Base-by-base conservation (phyloP, 2,797 vertebrate species). In the Mareca penelope region DNA sequence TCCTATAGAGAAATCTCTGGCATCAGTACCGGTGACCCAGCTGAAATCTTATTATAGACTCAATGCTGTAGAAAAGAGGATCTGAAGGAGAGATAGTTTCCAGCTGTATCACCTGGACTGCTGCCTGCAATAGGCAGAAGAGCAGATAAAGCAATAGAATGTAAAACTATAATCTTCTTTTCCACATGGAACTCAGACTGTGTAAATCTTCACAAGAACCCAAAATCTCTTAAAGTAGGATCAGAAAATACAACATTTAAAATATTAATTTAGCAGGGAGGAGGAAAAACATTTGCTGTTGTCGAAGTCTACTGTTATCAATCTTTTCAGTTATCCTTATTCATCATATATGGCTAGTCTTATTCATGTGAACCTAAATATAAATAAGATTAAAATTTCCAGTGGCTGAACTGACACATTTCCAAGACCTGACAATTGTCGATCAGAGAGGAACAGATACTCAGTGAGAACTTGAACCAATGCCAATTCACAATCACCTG, bases 311-410 rank as follows among this genome's bases (percentile, higher is more conserved):
- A 56, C 63, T 57, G 37, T 56, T 84, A 57, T 39, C 52, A 42
- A 33, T 56, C 79, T 73, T 89, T 80, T 84, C 46, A 65, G 53
- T 75, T 79, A n/a, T 39, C 63, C 39, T 83, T 78, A 39, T 65
- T 80, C 15, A 72, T 90, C 63, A 50, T 19, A 60, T 37, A 24
- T 89, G 40, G 31, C 64, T 92, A 82, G 68, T 29, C 42, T 88
- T 82, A 31, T 46, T 89, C 59, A 22, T 44, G 22, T 75, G 77
- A 88, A 89, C 31, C 24, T 70, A 89, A 79, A 90, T 89, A 75
- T 90, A 95, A 95, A 75, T 52, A 75, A 80, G 87, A 94, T 92
- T 83, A 69, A 94, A 85, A 56, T 91, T 89, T 50, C 82, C 79
- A 57, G 79, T 81, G 89, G 67, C 80, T 72, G 80, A 91, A 17